Evolutionary conservation across 2,113 vertebrate species (phyloP), one percentile per base, ranked within the genome.

Genomic region (Dendrocopos noguchii): DNA sequence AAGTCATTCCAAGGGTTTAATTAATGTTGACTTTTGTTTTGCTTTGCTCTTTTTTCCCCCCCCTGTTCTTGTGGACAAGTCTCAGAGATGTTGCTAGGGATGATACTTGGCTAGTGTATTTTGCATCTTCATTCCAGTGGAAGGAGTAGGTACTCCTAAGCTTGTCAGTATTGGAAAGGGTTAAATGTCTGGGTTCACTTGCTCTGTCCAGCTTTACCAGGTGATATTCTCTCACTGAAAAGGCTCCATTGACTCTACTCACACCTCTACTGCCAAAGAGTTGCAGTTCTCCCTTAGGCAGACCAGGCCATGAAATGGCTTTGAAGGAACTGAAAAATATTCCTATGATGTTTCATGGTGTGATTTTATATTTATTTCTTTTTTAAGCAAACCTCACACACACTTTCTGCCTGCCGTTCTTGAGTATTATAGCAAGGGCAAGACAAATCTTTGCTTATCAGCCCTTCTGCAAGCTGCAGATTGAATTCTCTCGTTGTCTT

Each of bases 281-380:
- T 90, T 91, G 76, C 59, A 72, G 83, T 73, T 94, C 77, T 95
- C 88, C 86, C 80, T 50, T 83, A 88, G 75, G 95, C 73, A 67
- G 66, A 90, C 86, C 55, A 61, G 80, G 52, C 90, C n/a, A 4
- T 81, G 66, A 88, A 95, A 88, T 31, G n/a, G 46, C 74, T 94
- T 93, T 87, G 60, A 96, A 87, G 92, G 86, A 59, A 66, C 63
- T 15, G 77, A 56, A 68, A 70, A 42, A 36, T 25, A 85, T 60
- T 83, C 73, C 80, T 77, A 1, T 3, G 7, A 33, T 53, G 44
- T 82, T 65, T 65, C 79, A 34, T 68, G 33, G 47, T 90, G 65
- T 71, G 79, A 61, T 63, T 79, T 60, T 9, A 76, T 60, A 8
- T 36, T 71, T 39, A 15, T 15, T 44, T 17, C 15, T 90, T 87